Evolutionary conservation across 1,140 invertebrate genomes (phyloP).

Genomic region (Panagrolaimus sp.): DNA sequence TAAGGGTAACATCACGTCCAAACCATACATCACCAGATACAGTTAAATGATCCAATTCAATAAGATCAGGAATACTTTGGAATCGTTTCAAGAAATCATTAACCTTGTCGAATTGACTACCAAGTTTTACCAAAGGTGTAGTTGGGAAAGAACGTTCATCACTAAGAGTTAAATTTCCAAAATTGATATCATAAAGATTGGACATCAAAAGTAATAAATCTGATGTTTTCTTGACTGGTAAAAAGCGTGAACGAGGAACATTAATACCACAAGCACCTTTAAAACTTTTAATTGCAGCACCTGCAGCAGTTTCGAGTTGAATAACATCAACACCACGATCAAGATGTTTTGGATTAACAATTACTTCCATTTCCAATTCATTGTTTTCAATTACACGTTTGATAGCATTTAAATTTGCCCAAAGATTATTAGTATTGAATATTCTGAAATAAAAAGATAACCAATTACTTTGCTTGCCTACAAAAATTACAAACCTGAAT

Average conservation of each 20-base stretch:
- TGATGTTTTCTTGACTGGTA: conserved; percentile 97
- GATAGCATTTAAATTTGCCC: conserved; percentile 86
- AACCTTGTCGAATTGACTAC: conserved; percentile 68
- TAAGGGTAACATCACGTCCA: conserved; percentile 81
- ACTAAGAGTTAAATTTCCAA: conserved; percentile 87
- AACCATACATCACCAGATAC: conserved; percentile 99
- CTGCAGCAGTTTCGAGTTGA: conserved; percentile 94
- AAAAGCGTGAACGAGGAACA: conserved; percentile 88
- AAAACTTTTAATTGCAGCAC: conserved; percentile 96
- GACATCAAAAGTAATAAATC: conserved; percentile 95
- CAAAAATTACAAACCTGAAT: conserved; percentile 72
- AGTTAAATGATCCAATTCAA: conserved; percentile 95
- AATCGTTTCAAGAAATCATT: conserved; percentile 89
- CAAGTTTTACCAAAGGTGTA: conserved; percentile 90
- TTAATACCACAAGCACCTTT: conserved; percentile 81
- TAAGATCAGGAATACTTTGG: conserved; percentile 87
- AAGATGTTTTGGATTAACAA: conserved; percentile 64
- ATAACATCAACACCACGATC: conserved; percentile 86
- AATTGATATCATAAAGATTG: conserved; percentile 83
- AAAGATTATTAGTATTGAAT: conserved; percentile 99
- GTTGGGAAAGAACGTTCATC: conserved; percentile 83
- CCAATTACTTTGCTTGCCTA: too few relatives aligned
- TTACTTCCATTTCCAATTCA: conserved; percentile 81
- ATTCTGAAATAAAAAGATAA: conserved; percentile 66
- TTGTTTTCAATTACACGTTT: conserved; percentile 74